Evolutionary conservation across 37 sponge, comb jelly and placozoan genomes (phyloP).

Genomic region (Eunapius fragilis): DNA sequence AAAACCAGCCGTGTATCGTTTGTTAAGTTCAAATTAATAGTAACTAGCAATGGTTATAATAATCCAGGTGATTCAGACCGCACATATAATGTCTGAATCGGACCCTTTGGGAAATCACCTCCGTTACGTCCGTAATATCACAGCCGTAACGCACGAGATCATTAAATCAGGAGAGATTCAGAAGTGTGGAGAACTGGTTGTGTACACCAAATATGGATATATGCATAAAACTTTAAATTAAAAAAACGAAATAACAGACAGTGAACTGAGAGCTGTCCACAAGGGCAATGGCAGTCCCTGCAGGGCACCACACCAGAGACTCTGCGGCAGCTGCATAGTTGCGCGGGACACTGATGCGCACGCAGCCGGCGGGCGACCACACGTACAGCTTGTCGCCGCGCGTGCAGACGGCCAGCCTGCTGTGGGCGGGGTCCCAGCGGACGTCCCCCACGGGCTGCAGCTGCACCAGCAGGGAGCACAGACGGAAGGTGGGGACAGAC

Average conservation of each 20-base stretch:
- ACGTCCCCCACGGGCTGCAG: slow-evolving; percentile 53
- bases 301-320: slow-evolving; percentile 80
- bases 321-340: slow-evolving; percentile 50
- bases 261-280: slow-evolving; percentile 81
- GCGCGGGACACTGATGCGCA: slow-evolving; percentile 66
- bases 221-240: too few species aligned
- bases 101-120: too few species aligned
- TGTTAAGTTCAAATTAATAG: too few species aligned
- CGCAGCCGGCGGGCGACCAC: slow-evolving; percentile 91
- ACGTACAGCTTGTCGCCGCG: slow-evolving; percentile 79
- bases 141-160: too few species aligned
- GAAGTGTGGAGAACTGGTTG: too few species aligned
- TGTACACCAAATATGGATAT: too few species aligned
- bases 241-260: slow-evolving; percentile 91
- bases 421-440: slow-evolving; percentile 86
- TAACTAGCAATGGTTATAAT: too few species aligned
- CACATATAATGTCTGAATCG: too few species aligned
- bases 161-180: too few species aligned
- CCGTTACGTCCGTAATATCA: too few species aligned
- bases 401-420: slow-evolving; percentile 89
- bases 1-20: too few species aligned
- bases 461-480: slow-evolving; percentile 74
- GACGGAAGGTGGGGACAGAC: slow-evolving; percentile 71
- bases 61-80: too few species aligned
- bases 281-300: slow-evolving; percentile 75